Evolutionary conservation across 2,888 invertebrate genomes (phyloP).

Genomic region (Cheilosia grossa): DNA sequence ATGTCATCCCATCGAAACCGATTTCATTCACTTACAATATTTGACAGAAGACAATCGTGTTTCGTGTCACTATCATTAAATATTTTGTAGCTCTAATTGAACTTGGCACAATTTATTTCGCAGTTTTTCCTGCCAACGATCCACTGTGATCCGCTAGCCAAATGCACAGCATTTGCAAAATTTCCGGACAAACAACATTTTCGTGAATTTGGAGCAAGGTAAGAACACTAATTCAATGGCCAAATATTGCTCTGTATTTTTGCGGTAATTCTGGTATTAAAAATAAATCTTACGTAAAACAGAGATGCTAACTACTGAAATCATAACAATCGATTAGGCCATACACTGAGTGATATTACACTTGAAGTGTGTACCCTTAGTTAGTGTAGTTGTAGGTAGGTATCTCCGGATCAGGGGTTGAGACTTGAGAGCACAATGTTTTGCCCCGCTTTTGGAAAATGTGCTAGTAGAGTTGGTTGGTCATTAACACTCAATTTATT

Average conservation of each 20-base stretch:
- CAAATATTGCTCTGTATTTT: constrained; percentile 30
- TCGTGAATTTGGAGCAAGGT: constrained; percentile 38
- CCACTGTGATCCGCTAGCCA: constrained; percentile 10
- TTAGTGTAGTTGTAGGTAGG: constrained; percentile 1
- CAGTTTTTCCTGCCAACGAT: background rate
- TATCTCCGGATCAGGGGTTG: constrained; percentile 47
- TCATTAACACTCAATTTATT: constrained; percentile 47
- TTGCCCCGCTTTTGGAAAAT: background rate
- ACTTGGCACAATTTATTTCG: background rate
- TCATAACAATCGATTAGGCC: constrained; percentile 3
- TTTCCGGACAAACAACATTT: constrained; percentile 40
- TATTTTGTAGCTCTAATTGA: too few species aligned
- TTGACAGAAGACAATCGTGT: too few species aligned
- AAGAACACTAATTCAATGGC: constrained; percentile 40
- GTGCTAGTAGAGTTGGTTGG: constrained; percentile 7
- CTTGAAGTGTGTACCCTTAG: constrained; percentile 3
- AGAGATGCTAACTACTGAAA: constrained; percentile 1
- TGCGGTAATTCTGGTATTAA: constrained; percentile 17
- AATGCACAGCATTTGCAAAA: background rate
- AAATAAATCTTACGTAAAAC: background rate
- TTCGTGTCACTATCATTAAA: too few species aligned
- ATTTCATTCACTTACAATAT: too few species aligned
- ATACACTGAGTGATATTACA: constrained; percentile 7
- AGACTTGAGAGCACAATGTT: constrained; percentile 7
- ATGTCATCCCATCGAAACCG: too few species aligned